These are phyloP conservation scores for Oryctes rhinoceros DNA, from an alignment of 1,140 invertebrate species.

Conservation along the genomic window DNA sequence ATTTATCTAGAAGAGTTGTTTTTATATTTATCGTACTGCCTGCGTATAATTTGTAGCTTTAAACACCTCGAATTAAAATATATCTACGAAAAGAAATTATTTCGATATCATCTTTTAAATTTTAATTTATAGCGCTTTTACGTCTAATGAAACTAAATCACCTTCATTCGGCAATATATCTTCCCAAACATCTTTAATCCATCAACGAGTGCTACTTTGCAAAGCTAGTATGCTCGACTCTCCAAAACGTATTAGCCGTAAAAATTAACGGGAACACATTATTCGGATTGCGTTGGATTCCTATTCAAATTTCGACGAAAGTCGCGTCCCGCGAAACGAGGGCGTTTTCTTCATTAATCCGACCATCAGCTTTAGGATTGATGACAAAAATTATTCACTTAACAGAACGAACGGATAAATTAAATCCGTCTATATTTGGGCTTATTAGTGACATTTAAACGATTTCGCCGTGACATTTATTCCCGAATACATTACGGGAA, in stretches of 20 bases:
- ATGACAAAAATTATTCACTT: constrained; percentile 5
- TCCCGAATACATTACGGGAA: constrained; percentile 6
- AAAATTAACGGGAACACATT: background rate
- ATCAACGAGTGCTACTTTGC: no score
- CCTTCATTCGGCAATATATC: no score
- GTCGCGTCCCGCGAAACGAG: background rate
- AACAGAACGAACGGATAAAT: constrained; percentile 6
- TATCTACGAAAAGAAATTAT: no score
- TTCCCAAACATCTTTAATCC: no score
- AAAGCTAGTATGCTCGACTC: background rate
- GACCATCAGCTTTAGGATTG: background rate
- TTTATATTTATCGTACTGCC: no score
- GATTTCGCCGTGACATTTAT: constrained; percentile 32
- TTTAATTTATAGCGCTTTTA: no score
- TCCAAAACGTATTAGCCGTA: background rate
- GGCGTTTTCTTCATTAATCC: constrained; percentile 10
- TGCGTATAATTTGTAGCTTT: no score
- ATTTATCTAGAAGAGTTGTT: no score
- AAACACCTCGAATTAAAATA: no score
- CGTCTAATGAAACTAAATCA: no score
- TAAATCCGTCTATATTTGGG: constrained; percentile 16
- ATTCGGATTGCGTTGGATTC: background rate
- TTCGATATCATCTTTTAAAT: no score
- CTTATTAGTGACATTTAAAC: constrained; percentile 24
- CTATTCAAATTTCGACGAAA: background rate